phyloP scores from a whole-genome alignment of 2,113 vertebrate species.

The Amazona vittata region DNA sequence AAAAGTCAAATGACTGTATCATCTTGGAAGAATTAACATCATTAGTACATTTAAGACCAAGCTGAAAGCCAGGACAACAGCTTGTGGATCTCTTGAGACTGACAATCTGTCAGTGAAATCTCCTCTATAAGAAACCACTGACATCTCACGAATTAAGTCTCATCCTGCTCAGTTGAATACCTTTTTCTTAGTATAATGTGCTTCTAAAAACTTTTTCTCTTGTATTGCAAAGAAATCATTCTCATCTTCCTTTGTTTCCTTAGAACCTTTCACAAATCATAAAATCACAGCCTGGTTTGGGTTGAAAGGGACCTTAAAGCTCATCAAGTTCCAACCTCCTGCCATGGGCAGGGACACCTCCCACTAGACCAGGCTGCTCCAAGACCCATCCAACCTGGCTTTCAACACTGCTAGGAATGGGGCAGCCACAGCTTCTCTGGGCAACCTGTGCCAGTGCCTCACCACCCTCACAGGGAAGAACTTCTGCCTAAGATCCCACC shows the following conservation, averaged over 20 bases:
- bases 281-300: not conserved
- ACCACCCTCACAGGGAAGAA: not conserved
- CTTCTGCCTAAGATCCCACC: not conserved
- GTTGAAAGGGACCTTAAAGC: not conserved
- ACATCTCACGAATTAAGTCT: not conserved
- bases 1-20: not conserved
- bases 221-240: not conserved
- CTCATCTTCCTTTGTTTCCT: not conserved
- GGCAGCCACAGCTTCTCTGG: not conserved
- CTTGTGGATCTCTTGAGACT: not conserved
- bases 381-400: not conserved
- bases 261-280: not conserved
- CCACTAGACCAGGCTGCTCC: not conserved
- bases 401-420: not conserved
- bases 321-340: not conserved
- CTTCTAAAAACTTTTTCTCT: not conserved
- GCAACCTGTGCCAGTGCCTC: not conserved
- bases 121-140: not conserved
- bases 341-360: not conserved
- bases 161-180: not conserved
- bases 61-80: not conserved
- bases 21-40: not conserved
- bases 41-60: not conserved
- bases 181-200: not conserved
- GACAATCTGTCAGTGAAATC: not conserved